Base-by-base conservation (phyloP, 2,888 invertebrate genomes). In the Chironomus tentans region DNA sequence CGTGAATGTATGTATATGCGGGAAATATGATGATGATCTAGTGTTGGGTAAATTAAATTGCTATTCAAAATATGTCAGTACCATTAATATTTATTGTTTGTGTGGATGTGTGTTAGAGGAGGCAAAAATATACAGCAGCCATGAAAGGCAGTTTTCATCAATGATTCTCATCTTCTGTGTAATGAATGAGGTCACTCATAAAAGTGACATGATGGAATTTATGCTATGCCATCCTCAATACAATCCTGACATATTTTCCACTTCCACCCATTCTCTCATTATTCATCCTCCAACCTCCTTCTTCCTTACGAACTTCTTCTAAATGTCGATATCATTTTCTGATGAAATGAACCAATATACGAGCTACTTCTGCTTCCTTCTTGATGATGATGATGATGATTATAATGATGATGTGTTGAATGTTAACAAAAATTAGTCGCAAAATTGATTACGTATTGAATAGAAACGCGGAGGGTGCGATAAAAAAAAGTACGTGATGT, bases 1-100 rank as follows among this genome's bases (percentile, higher is more conserved):
- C 65, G 22, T 65, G 65, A 21, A 65, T 24, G 56, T n/a, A 70
- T 38, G 38, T 38, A n/a, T n/a, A 38, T 72, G 61, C 72, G 72
- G 72, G 72, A 38, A 15, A 24, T 24, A 22, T 56, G 71, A 71
- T 71, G 56, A 24, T 18, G 24, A 50, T 50, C 50, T 65, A 62
- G 62, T 72, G 50, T 62, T 38, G 72, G 22, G 62, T 72, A 72
- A 72, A 72, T 72, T 72, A 72, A 72, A 72, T 72, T 72, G 72
- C 72, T 18, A 62, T 62, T 72, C 72, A 72, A 38, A 61, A 65
- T 24, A 65, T 65, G 65, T 65, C 65, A 65, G 65, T 65, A 65
- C 22, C 65, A 65, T 21, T 65, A 12, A 65, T 65, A 18, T 18
- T 56, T 18, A 18, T 56, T 18, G 56, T 56, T 56, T 7, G 15